Evolutionary conservation across 2,797 vertebrate genomes (phyloP).

Genomic region (Tadarida brasiliensis): DNA sequence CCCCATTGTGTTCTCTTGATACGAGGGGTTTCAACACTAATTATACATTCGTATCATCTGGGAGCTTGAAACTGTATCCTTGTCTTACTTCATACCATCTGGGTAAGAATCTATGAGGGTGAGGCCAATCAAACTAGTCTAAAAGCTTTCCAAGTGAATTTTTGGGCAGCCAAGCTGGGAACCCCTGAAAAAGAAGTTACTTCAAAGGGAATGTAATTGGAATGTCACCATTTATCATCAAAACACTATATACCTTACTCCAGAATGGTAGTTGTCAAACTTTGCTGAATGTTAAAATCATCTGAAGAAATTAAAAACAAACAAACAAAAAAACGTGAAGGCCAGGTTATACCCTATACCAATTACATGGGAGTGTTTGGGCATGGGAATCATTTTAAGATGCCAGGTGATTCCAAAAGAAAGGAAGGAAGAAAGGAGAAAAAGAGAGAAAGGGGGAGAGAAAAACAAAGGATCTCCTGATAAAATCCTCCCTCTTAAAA

Average conservation of each 20-base stretch:
- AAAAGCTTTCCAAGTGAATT: background rate
- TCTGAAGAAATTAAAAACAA: background rate
- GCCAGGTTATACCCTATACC: background rate
- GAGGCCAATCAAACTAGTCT: background rate
- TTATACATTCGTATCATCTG: background rate
- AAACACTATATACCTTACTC: background rate
- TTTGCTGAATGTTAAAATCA: background rate
- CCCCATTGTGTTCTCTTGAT: background rate
- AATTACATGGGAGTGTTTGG: background rate
- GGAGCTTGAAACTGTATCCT: background rate
- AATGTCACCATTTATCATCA: background rate
- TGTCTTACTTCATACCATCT: background rate
- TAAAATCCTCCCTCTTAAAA: background rate
- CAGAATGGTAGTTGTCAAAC: background rate
- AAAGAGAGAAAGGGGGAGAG: background rate
- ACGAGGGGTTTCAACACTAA: background rate
- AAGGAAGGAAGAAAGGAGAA: too few species aligned
- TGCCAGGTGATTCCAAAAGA: background rate
- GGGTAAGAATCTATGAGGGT: background rate
- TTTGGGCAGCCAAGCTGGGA: background rate
- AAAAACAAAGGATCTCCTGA: background rate
- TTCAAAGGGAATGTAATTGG: background rate
- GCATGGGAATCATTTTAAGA: background rate
- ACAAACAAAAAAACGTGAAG: background rate
- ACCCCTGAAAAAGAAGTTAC: background rate